Conservation (phyloP, 2,888 invertebrate genomes). For the Peribatodes rhomboidaria region DNA sequence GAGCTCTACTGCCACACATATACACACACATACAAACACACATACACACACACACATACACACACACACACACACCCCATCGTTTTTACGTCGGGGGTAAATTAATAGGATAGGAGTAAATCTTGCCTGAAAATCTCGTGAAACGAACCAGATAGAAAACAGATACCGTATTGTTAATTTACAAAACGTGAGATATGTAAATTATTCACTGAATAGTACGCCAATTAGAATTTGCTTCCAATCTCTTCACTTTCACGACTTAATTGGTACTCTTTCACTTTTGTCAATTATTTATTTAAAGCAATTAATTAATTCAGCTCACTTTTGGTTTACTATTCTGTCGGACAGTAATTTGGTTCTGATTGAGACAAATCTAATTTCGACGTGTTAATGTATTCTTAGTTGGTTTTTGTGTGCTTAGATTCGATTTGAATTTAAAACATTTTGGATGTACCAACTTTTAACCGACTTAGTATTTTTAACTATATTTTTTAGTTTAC, state of each 20-base stretch:
- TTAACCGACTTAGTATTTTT: no score
- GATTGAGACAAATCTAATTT: slow-evolving; percentile 15
- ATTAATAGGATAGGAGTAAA: no score
- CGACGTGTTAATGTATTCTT: slow-evolving; percentile 4
- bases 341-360: slow-evolving; percentile 3
- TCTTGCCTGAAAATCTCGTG: no score
- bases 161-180: slow-evolving; percentile 1
- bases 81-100: no score
- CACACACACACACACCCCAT: no score
- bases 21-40: no score
- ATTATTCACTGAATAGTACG: slow-evolving; percentile 11
- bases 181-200: slow-evolving; percentile 20
- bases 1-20: no score
- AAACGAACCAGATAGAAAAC: no score
- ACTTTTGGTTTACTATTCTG: slow-evolving; percentile 14
- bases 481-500: no score
- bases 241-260: slow-evolving; percentile 32
- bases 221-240: slow-evolving; percentile 14
- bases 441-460: not conserved
- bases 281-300: slow-evolving; percentile 29
- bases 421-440: not conserved
- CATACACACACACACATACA: no score
- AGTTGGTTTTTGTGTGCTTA: not conserved
- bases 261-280: slow-evolving; percentile 39
- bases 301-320: slow-evolving; percentile 15